Conservation (phyloP, 2,113 vertebrate species). For the Sapayoa aenigma region DNA sequence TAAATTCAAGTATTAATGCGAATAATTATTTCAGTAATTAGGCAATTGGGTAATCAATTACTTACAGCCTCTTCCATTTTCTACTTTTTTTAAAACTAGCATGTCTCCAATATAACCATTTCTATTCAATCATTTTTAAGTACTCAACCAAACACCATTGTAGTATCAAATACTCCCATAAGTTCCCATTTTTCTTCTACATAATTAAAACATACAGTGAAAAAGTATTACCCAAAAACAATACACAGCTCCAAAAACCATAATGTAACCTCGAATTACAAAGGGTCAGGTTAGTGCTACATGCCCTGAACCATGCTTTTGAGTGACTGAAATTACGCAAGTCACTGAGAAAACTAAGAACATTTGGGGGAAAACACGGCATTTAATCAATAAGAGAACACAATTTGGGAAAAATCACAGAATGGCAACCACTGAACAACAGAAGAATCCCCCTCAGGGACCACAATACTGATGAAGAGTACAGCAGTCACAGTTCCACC, state of each 20-base stretch:
- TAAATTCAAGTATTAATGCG: neutral
- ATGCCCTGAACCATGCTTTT: neutral
- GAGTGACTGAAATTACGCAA: neutral
- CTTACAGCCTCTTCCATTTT: neutral
- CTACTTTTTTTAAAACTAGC: neutral
- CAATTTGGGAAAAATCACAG: neutral
- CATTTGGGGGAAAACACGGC: neutral
- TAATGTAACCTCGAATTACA: neutral
- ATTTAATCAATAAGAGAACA: neutral
- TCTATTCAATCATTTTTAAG: neutral
- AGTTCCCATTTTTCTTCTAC: neutral
- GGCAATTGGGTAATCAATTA: neutral
- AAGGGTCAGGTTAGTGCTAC: neutral
- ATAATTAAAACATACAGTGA: neutral
- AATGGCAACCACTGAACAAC: neutral
- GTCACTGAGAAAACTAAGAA: neutral
- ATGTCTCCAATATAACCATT: neutral
- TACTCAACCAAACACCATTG: neutral
- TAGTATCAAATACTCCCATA: neutral
- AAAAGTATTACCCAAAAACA: neutral
- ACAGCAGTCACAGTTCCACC: neutral
- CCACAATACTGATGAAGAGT: neutral
- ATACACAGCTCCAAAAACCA: accelerated
- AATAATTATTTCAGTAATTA: neutral
- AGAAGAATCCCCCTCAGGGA: neutral